A percentile compares a stretch with the other conserved stretches of the same genome.
Evolutionary conservation across 37 sponge, comb jelly and placozoan species (phyloP).

Genomic region (Petrosia ficiformis): DNA sequence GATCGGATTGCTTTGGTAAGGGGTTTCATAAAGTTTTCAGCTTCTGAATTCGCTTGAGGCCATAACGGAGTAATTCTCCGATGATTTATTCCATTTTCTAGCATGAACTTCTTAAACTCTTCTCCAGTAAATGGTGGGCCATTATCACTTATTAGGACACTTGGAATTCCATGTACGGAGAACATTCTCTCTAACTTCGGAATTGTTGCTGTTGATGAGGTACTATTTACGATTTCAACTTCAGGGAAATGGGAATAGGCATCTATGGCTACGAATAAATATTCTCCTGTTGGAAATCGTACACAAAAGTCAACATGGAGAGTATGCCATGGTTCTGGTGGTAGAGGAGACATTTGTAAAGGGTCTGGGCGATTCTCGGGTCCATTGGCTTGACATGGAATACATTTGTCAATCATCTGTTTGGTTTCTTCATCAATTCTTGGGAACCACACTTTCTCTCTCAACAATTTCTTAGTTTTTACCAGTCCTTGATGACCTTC

Average conservation of each 20-base stretch:
- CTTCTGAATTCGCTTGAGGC: conserved; percentile 49
- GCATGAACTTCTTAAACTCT: conserved; percentile 29
- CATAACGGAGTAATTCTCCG: conserved; percentile 27
- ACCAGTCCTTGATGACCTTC: too few relatives aligned
- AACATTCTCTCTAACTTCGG: conserved; percentile 35
- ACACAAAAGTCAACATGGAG: conserved; percentile 41
- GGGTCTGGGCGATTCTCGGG: too few relatives aligned
- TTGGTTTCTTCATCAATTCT: conserved; percentile 15
- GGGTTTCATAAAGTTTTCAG: conserved; percentile 53
- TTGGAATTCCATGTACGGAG: conserved; percentile 43
- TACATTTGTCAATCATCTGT: background rate
- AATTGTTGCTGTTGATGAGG: conserved; percentile 33
- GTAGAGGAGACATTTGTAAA: conserved; percentile 38
- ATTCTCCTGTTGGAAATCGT: conserved; percentile 45
- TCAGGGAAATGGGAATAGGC: conserved; percentile 53
- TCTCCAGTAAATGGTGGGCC: conserved; percentile 32
- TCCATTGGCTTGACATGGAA: too few relatives aligned
- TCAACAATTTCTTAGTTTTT: conserved; percentile 21
- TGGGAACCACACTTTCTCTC: too few relatives aligned
- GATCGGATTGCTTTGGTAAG: conserved; percentile 33
- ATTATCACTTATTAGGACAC: conserved; percentile 25
- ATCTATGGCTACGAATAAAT: conserved; percentile 41
- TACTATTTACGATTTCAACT: conserved; percentile 38
- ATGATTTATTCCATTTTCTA: conserved; percentile 31
- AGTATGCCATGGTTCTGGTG: conserved; percentile 52